Evolutionary conservation across 2,797 vertebrate species (phyloP), one percentile per base, ranked within the genome.

Genomic region (Hippoglossus hippoglossus): DNA sequence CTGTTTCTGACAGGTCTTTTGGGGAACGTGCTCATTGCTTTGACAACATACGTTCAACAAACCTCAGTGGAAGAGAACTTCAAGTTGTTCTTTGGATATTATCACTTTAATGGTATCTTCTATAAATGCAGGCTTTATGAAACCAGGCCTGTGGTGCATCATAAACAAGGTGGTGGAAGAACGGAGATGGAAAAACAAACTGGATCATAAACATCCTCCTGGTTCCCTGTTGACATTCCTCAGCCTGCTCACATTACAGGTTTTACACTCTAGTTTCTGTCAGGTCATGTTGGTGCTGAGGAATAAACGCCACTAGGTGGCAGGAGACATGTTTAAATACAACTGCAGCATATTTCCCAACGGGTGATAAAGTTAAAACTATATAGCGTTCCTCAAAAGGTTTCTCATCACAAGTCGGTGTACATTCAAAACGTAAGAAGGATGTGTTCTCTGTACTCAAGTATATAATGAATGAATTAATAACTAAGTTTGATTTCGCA

Each of bases 181-280:
- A 8, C 11, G 12, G 21, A 50, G 41, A 62, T 31, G 22, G 26
- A 22, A 56, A 25, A 34, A 22, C 12, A 28, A 11, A 49, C 12
- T 28, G 54, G 25, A 58, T 54, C 31, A 53, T 74, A 47, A 73
- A 74, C 46, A 51, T 31, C 56, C n/a, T 64, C 21, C 44, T 60
- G 50, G 52, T 61, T 63, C 52, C 57, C 31, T 54, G 52, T 73
- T 53, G 3, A 66, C 21, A 59, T 67, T 64, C 61, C 50, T 69
- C 18, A 57, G 22, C 18, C 16, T 58, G 74, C 58, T 83, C 69
- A 47, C 36, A n/a, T 57, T 53, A 6, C 47, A 69, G 41, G 5
- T 75, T 68, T 64, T 54, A 64, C 53, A 65, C 51, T 73, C 18
- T 19, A 26, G 39, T 50, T 31, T 31, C 24, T 58, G 52, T 50